These are phyloP conservation scores for Stenopsyche tienmushanensis DNA, from an alignment of 1,140 invertebrate genomes.

Conservation along the genomic window DNA sequence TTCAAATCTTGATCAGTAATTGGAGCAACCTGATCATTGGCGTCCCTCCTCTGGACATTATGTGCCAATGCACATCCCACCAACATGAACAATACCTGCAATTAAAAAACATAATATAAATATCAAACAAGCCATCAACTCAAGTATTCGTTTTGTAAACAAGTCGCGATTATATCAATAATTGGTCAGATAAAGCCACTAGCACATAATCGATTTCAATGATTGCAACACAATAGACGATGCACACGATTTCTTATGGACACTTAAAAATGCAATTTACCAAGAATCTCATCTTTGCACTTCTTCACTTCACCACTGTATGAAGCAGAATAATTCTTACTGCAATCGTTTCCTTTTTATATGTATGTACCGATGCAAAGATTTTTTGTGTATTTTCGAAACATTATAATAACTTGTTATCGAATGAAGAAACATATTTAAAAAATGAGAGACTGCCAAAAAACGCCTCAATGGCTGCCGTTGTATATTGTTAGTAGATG, in stretches of 20 bases:
- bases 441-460: too few relatives aligned
- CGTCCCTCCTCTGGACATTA: constrained; percentile 7
- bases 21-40: constrained; percentile 19
- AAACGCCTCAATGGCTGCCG: too few relatives aligned
- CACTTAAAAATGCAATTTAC: constrained; percentile 14
- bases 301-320: constrained; percentile 21
- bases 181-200: too few relatives aligned
- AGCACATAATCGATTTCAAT: too few relatives aligned
- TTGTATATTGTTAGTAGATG: too few relatives aligned
- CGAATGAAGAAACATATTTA: constrained; percentile 7
- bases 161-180: too few relatives aligned
- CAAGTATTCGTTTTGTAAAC: not conserved
- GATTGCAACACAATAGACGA: too few relatives aligned
- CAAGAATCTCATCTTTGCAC: constrained; percentile 35
- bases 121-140: not conserved
- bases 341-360: constrained; percentile 23
- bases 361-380: constrained; percentile 16
- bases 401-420: constrained; percentile 20
- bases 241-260: not conserved
- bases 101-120: not conserved
- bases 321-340: constrained; percentile 16
- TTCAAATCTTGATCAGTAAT: constrained; percentile 34
- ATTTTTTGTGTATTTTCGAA: constrained; percentile 28
- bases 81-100: constrained; percentile 22
- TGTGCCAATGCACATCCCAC: constrained; percentile 24